Base-by-base conservation (phyloP, 2,888 invertebrate species). In the Sialis fuliginosa region DNA sequence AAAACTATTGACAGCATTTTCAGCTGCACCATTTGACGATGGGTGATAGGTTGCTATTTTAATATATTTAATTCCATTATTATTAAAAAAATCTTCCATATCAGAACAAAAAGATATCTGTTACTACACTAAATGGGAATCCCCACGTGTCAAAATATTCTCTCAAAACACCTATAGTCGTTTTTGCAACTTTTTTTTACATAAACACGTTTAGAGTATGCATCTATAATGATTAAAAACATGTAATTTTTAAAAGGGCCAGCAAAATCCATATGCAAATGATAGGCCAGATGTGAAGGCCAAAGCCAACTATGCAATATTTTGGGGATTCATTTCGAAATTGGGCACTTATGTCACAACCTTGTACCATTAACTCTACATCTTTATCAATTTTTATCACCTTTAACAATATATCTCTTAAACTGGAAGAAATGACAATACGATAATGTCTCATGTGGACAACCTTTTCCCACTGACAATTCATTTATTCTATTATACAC, bases 21-120 rank as follows among this genome's bases (percentile, higher is more conserved):
- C 9, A 34, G 34, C 34, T 9, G 34, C 34, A 7, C 34, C 34
- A 34, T 34, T 34, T 9, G 34, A 34, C 9, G 34, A 34, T 34
- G 34, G 34, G 34, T 34, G 34, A 34, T 9, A 9, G 6, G 44
- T 9, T 47, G 22, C 6, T 10, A 31, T 40, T 39, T 12, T 40
- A 33, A 43, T 44, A 43, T 35, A 8, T 47, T 47, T 6, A 35
- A 42, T 43, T 31, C 30, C 8, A 8, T 46, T 46, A 13, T 6
- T 39, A 12, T 45, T 39, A n/a, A 3, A 39, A 46, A 46, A 13
- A 45, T 39, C 35, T 33, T 46, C 39, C 31, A 33, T 10, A 10
- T 39, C 37, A 6, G 6, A 6, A 6, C 7, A 34, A 6, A 34
- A 7, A 7, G 9, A 34, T 34, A 7, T 6, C 9, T 9, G 34